These are phyloP conservation scores for Acholoe squamosa DNA, from an alignment of 2,888 invertebrate genomes.

Conservation along the genomic window DNA sequence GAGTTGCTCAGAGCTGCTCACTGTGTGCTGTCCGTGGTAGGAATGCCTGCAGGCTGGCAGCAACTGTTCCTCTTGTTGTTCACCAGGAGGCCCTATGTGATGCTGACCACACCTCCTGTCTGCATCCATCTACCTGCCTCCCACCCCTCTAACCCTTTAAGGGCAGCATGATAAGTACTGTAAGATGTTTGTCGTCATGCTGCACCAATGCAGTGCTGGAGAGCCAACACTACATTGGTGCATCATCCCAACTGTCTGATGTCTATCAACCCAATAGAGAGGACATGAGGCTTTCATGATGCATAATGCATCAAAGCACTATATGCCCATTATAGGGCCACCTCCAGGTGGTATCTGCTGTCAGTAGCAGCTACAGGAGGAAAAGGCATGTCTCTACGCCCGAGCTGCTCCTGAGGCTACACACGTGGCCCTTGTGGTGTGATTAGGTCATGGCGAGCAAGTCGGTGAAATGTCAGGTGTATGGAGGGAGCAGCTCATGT, in stretches of 20 bases:
- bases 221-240: too few species aligned
- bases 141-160: neutral
- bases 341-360: conserved; percentile 10
- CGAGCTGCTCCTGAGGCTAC: neutral
- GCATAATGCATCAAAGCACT: neutral
- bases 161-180: too few species aligned
- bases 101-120: conserved; percentile 31
- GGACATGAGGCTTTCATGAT: too few species aligned
- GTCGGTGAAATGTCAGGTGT: conserved; percentile 28
- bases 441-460: conserved; percentile 19
- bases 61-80: neutral
- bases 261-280: too few species aligned
- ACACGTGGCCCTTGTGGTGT: neutral
- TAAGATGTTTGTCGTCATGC: too few species aligned
- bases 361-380: neutral
- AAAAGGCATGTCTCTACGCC: neutral
- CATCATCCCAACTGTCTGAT: too few species aligned
- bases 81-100: conserved; percentile 23
- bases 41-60: neutral
- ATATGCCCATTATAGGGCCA: neutral
- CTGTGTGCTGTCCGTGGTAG: neutral
- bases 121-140: conserved; percentile 44
- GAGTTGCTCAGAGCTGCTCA: neutral
- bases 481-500: neutral
- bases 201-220: too few species aligned